A percentile compares a stretch with the other conserved stretches of the same genome.
These are phyloP conservation scores for Latrodectus geometricus DNA, from an alignment of 1,140 invertebrate species.

Conservation along the genomic window DNA sequence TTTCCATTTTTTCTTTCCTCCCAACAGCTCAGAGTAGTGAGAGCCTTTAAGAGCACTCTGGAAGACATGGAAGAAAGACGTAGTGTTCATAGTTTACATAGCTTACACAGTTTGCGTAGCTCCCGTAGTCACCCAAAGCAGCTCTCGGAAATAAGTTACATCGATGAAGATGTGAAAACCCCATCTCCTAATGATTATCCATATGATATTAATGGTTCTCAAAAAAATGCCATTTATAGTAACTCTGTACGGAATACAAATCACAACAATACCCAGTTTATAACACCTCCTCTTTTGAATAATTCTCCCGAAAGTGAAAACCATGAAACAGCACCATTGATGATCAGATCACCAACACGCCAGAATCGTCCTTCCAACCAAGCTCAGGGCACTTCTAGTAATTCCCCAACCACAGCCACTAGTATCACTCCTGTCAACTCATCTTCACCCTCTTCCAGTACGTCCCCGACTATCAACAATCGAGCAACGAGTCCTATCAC, in stretches of 20 bases:
- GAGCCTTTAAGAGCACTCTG: constrained; percentile 99
- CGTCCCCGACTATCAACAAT: constrained; percentile 20
- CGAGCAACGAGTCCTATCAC: constrained; percentile 54
- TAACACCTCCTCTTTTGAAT: background rate
- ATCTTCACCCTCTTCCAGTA: constrained; percentile 30
- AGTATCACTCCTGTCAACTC: constrained; percentile 42
- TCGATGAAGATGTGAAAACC: constrained; percentile 71
- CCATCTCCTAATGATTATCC: constrained; percentile 69
- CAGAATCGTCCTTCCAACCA: background rate
- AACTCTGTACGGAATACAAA: constrained; percentile 17
- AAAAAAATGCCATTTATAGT: constrained; percentile 40
- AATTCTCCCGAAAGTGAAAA: background rate
- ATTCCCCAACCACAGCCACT: constrained; percentile 39
- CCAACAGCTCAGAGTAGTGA: constrained; percentile 97
- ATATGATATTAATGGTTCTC: constrained; percentile 54
- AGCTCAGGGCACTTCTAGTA: constrained; percentile 8
- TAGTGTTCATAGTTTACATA: constrained; percentile 97
- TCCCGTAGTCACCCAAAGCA: constrained; percentile 83
- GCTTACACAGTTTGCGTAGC: constrained; percentile 78
- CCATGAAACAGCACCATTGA: constrained; percentile 51
- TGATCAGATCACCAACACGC: constrained; percentile 22
- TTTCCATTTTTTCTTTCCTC: constrained; percentile 69
- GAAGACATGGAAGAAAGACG: constrained; percentile 99
- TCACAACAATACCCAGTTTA: constrained; percentile 29
- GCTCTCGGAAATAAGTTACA: constrained; percentile 74